Evolutionary conservation across 2,888 invertebrate genomes (phyloP).

Genomic region (Lomographa bimaculata): DNA sequence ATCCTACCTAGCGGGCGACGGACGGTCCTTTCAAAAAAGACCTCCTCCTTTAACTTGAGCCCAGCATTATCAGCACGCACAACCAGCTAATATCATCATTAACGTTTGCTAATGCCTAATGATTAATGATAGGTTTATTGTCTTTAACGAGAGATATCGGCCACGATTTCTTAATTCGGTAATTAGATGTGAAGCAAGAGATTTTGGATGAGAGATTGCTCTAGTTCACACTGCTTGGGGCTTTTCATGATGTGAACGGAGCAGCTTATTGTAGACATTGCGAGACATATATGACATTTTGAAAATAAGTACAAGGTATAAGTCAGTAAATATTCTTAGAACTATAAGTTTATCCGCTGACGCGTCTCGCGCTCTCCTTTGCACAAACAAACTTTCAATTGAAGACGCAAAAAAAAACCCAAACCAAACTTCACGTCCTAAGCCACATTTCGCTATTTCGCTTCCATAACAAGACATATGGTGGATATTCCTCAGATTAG

Average conservation of each 20-base stretch:
- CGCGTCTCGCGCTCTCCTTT: too few species aligned
- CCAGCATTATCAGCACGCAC: constrained; percentile 57
- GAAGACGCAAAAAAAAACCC: too few species aligned
- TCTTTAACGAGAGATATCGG: constrained; percentile 70
- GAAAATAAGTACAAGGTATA: too few species aligned
- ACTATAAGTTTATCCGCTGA: too few species aligned
- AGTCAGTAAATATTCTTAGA: too few species aligned
- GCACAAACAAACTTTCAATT: neutral
- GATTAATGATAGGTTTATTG: constrained; percentile 80
- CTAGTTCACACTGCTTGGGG: constrained; percentile 15
- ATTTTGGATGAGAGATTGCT: constrained; percentile 53
- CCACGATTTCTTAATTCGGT: constrained; percentile 79
- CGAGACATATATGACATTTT: neutral
- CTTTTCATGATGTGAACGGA: constrained; percentile 10
- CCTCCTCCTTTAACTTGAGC: too few species aligned
- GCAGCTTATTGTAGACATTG: neutral
- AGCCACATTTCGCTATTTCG: too few species aligned
- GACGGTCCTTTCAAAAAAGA: too few species aligned
- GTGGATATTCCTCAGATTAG: too few species aligned
- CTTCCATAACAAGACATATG: too few species aligned
- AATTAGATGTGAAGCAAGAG: constrained; percentile 71
- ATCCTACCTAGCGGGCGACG: too few species aligned
- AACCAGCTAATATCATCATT: constrained; percentile 76
- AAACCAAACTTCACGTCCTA: too few species aligned
- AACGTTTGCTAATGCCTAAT: constrained; percentile 74